These are phyloP conservation scores for Paraescarpia echinospica DNA, from an alignment of 1,140 invertebrate genomes.

Conservation along the genomic window DNA sequence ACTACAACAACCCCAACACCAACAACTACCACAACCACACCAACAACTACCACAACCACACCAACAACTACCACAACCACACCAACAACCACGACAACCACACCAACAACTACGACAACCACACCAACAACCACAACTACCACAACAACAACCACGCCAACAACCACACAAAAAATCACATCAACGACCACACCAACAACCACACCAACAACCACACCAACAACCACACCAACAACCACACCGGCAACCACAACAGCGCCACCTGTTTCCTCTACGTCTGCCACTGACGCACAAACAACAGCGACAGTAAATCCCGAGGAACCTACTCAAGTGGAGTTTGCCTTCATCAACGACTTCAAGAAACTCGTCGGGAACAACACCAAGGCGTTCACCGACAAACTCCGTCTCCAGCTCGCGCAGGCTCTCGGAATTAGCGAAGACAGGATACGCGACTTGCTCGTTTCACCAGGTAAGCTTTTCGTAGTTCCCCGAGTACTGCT, in stretches of 20 bases:
- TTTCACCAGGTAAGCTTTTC: not conserved
- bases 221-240: not conserved
- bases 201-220: not conserved
- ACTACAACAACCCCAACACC: not conserved
- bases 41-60: not conserved
- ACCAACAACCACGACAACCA: not conserved
- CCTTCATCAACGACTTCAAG: not conserved
- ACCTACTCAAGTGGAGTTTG: not conserved
- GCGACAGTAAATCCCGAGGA: not conserved
- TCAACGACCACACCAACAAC: not conserved
- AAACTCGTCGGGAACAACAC: not conserved
- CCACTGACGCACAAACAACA: not conserved
- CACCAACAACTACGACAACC: not conserved
- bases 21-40: not conserved
- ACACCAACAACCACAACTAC: not conserved
- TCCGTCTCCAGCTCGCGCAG: not conserved
- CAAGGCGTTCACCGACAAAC: not conserved
- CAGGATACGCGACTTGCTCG: not conserved
- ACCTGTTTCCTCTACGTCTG: not conserved
- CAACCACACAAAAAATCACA: not conserved
- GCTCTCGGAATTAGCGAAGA: not conserved
- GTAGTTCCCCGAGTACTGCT: not conserved
- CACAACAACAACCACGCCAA: not conserved
- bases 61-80: not conserved
- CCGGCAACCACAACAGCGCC: not conserved